Percentiles rank a stretch among this genome's conserved stretches.
These are phyloP conservation scores for Siniperca chuatsi DNA, from an alignment of 2,113 vertebrate genomes.

Conservation along the genomic window DNA sequence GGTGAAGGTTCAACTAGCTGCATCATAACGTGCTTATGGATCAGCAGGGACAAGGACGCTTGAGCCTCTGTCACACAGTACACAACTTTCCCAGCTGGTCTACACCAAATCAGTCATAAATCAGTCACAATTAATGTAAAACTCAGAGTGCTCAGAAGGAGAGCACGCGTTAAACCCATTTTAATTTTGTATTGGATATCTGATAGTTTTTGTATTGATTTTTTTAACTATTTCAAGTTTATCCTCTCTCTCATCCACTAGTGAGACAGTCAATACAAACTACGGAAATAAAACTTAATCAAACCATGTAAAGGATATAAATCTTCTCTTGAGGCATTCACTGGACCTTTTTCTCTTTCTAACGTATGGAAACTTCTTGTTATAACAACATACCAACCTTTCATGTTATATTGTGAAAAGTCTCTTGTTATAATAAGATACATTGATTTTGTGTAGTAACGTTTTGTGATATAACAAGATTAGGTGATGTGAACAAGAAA, in stretches of 20 bases:
- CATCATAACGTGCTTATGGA: slow-evolving; percentile 23
- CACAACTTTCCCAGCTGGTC: slow-evolving; percentile 6
- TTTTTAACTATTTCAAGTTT: too few relatives aligned
- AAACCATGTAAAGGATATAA: neutral
- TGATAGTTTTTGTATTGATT: neutral
- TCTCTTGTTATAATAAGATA: neutral
- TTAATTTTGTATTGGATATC: neutral
- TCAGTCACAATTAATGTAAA: neutral
- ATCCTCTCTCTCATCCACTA: neutral
- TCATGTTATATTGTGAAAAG: neutral
- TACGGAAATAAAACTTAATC: neutral
- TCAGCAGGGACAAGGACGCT: slow-evolving; percentile 48
- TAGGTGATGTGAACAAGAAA: neutral
- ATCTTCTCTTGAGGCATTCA: neutral
- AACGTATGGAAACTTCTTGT: neutral
- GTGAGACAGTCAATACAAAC: neutral
- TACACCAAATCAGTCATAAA: neutral
- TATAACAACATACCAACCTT: neutral
- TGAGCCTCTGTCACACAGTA: neutral
- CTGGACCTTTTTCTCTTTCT: neutral
- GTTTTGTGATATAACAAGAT: neutral
- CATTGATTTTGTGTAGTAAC: too few relatives aligned
- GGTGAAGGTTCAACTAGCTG: slow-evolving; percentile 53
- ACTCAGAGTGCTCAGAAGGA: neutral
- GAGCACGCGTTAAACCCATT: neutral